Base-by-base conservation (phyloP, 2,113 vertebrate species). In the Myotis davidii region DNA sequence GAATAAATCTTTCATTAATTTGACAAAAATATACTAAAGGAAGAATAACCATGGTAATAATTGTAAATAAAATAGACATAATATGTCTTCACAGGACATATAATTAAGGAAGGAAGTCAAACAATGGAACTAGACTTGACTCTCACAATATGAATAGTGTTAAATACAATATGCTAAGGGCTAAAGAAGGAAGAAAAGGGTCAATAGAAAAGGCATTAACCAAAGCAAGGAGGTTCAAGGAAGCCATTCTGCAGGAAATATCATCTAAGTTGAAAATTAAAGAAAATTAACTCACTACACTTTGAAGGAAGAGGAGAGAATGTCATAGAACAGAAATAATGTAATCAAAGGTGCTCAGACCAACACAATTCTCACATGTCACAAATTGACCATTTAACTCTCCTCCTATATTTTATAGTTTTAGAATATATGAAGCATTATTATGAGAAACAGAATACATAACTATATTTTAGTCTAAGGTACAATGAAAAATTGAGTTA, bases 11-110 rank as follows among this genome's bases (percentile, higher is more conserved):
- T 69, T 87, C 61, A 54, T 39, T 65, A 59, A 70, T 25, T 90
- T 61, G 32, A 78, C 56, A 86, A 95, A 78, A 82, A 52, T 73
- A 37, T 54, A 74, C 79, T 84, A 93, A 85, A 81, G 10, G 23
- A 27, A 90, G 17, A 64, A 39, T 90, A 84, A 56, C 18, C 54
- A 74, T 42, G 3, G 14, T 92, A 90, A 85, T 72, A 88, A 72
- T 14, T 69, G 5, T 37, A 94, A 12, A 91, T 61, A 93, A 79
- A 91, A 69, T 3, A 64, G 27, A n/a, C n/a, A 23, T 77, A 72
- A 82, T 74, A 83, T 23, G 9, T 2, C n/a, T 21, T 91, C 32
- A 10, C 0, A 16, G 5, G 21, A 45, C 9, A 77, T 27, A 42
- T 67, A 82, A 81, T 34, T 95, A 67, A 76, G 32, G 16, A 81